Base-by-base conservation (phyloP, 1,140 invertebrate genomes). In the Neomicropteryx cornuta region DNA sequence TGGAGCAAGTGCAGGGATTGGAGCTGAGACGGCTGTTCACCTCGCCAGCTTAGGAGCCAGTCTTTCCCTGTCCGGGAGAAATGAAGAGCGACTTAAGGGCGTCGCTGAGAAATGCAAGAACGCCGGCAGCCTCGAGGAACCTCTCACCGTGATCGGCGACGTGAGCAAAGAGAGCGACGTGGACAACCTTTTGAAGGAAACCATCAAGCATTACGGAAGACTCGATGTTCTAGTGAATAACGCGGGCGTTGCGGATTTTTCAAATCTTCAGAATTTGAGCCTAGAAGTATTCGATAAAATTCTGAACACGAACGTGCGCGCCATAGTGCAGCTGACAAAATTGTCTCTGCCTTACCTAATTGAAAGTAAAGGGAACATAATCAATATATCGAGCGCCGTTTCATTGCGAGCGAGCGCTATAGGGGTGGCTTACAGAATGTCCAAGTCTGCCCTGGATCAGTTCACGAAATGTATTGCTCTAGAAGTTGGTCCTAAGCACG, bases 1-100 rank as follows among this genome's bases (percentile, higher is more conserved):
- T 6, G 87, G 87, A 38, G 87, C 88, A 0, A 88, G 84, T 57
- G 88, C 85, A 20, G 89, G 88, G 13, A 92, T 94, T 42, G 88
- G 87, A 16, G 77, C 79, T 27, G 82, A 79, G 5, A 84, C 85
- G 10, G 87, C 87, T 5, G 52, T 85, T 38, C 72, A 79, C 38
- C 74, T 94, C 43, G 77, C 87, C 2, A 71, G 75, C 43, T 60
- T 86, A 13, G 85, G 84, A 17, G 87, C 85, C 1, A 70, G 54
- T 10, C 50, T 78, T 5, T 71, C 71, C 1, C 39, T 92, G 3
- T 78, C 75, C 18, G 88, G 87, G 28, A 71, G 87, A 37, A 88
- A 91, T 57, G n/a, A n/a, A n/a, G n/a, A n/a, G n/a, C n/a, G n/a
- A n/a, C n/a, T n/a, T n/a, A n/a, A n/a, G n/a, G n/a, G n/a, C n/a